Evolutionary conservation across 2,797 vertebrate genomes (phyloP).

Genomic region (Scolopax bukidnonensis): DNA sequence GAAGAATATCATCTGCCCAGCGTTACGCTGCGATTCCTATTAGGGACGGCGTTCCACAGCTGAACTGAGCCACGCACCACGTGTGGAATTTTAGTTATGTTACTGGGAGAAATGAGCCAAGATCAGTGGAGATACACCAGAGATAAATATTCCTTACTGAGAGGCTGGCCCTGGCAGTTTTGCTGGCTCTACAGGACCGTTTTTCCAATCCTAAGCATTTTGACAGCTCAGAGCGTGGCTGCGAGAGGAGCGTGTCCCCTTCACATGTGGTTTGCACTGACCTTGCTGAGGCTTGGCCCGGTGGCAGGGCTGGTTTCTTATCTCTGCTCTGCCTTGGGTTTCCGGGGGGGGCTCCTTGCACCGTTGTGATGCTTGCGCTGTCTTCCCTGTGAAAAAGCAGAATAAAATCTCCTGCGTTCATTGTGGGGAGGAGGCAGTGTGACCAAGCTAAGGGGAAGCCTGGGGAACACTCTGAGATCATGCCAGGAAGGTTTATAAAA

Average conservation of each 20-base stretch:
- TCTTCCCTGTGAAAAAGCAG: neutral
- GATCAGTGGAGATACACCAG: constrained; percentile 34
- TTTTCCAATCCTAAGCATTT: neutral
- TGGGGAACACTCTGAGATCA: neutral
- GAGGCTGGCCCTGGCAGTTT: constrained; percentile 3
- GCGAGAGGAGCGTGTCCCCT: neutral
- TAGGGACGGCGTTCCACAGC: constrained; percentile 46
- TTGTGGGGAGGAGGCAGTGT: neutral
- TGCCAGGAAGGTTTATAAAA: neutral
- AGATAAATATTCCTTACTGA: constrained; percentile 29
- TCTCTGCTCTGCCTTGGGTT: neutral
- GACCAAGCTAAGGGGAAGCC: neutral
- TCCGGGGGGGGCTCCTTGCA: neutral
- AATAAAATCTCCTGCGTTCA: neutral
- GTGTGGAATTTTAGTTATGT: constrained; percentile 65
- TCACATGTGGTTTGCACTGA: neutral
- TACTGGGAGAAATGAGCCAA: constrained; percentile 50
- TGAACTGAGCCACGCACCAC: constrained; percentile 44
- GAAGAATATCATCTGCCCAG: constrained; percentile 2
- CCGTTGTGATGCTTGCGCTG: accelerated
- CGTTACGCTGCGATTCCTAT: constrained; percentile 6
- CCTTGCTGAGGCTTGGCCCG: neutral
- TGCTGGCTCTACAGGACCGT: neutral
- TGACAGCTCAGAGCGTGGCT: constrained; percentile 12
- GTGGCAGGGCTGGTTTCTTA: neutral